Base-by-base conservation (phyloP, 1,140 invertebrate species). In the Drosophila ercepeae region DNA sequence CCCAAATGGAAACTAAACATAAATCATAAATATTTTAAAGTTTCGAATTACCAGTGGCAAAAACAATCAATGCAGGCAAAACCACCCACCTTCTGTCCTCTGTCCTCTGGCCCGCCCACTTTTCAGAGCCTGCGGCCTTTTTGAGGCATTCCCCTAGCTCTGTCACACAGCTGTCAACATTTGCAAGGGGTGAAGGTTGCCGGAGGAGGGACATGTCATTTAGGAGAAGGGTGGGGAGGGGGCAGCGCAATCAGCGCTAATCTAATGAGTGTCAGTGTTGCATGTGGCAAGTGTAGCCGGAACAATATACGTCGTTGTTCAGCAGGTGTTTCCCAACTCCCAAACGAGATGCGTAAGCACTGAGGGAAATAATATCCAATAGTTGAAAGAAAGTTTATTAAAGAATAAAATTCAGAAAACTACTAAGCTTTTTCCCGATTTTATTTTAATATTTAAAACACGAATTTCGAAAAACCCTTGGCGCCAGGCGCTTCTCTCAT, bases 11-110 rank as follows among this genome's bases (percentile, higher is more conserved):
- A 52, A 76, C 68, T 65, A 65, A 58, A 88, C 68, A 79, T 86
- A 84, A 84, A 84, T 86, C 81, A 86, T 86, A 86, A 86, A 86
- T 86, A 86, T 86, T 86, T 86, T 88, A 86, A 86, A 86, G 82
- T 86, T 86, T 88, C 82, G 78, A 88, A 86, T 86, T 88, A 78
- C 79, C 77, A 82, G 82, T 86, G 82, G 82, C 82, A 88, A 88
- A 86, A 86, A 88, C 82, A 86, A 86, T 86, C 82, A 88, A 86
- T 78, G 73, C 64, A 41, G 41, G 23, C 48, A 60, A 58, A 36
- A 21, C 45, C 41, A 46, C 58, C 18, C 68, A 50, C 76, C 61
- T 46, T 19, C 32, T 13, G 41, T 41, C 48, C 23, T 34, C n/a
- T 23, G 21, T 34, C 41, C 27, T 18, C 3, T 32, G 29, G 9